Conservation (phyloP, 2,888 invertebrate species). For the Bombylius major region DNA sequence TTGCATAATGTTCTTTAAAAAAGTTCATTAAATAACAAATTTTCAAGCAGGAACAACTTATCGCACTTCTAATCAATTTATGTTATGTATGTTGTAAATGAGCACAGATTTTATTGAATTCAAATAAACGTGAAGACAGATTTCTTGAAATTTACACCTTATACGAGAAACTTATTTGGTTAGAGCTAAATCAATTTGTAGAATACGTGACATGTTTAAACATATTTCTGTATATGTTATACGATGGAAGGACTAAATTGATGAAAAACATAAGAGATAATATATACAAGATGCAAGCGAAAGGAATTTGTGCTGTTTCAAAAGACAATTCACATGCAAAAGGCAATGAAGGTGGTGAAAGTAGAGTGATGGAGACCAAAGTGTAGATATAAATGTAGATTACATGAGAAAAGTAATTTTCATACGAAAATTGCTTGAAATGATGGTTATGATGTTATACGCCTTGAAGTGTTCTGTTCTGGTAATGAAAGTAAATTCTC, state of each 20-base stretch:
- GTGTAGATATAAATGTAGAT: neutral
- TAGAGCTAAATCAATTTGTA: slow-evolving; percentile 27
- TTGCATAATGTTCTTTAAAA: slow-evolving; percentile 32
- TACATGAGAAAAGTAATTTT: slow-evolving; percentile 29
- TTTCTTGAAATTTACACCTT: slow-evolving; percentile 17
- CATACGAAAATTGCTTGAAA: slow-evolving; percentile 36
- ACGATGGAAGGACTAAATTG: slow-evolving; percentile 37
- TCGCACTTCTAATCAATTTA: slow-evolving; percentile 22
- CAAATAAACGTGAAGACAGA: slow-evolving; percentile 2
- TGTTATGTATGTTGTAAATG: slow-evolving; percentile 19
- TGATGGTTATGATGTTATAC: slow-evolving; percentile 34
- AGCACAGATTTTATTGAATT: slow-evolving; percentile 9
- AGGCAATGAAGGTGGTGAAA: neutral
- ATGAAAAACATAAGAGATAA: slow-evolving; percentile 27
- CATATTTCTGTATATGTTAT: slow-evolving; percentile 21
- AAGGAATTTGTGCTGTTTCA: neutral
- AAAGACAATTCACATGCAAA: neutral
- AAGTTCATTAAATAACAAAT: slow-evolving; percentile 33
- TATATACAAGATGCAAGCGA: slow-evolving; percentile 20
- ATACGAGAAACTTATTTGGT: slow-evolving; percentile 35
- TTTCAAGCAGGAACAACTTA: slow-evolving; percentile 23
- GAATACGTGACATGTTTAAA: slow-evolving; percentile 19
- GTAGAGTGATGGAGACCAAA: neutral
- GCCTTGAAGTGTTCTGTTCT: slow-evolving; percentile 29
- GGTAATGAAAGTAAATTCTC: slow-evolving; percentile 14